Base-by-base conservation (phyloP, 2,113 vertebrate genomes). In the Paradoxurus hermaphroditus region DNA sequence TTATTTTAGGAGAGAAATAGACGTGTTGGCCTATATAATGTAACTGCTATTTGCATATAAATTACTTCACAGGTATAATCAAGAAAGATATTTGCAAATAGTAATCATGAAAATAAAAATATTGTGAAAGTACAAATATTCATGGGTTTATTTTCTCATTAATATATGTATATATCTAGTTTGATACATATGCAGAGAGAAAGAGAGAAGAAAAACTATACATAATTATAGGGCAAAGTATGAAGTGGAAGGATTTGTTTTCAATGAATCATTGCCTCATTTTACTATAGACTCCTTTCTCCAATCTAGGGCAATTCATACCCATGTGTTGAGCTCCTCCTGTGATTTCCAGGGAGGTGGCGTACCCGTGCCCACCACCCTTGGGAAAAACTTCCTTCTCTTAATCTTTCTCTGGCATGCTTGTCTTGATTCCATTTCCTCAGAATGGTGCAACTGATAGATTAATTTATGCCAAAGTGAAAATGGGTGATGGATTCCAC, bases 41-140 rank as follows among this genome's bases (percentile, higher is more conserved):
- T 67, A 86, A 91, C 19, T 86, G 10, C 7, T 73, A 95, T 97
- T 97, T 97, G 65, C 95, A 93, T 96, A 79, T 97, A 97, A 95
- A 96, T 97, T 96, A 97, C 29, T 87, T 92, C 62, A 93, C 27
- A 95, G 67, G 67, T 90, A 86, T 94, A 96, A 94, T 96, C 86
- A 97, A 97, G 82, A 79, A 94, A 89, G 27, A 79, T 94, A 94
- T 90, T 86, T 95, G 31, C 59, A 94, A 95, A 95, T 44, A 56
- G 36, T 53, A 96, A 97, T 91, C 77, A 86, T 91, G 51, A 91
- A 96, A 97, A 88, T 92, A 94, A 97, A 96, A 93, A 90, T 96
- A 90, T 83, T 83, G 16, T 97, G 36, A 90, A 97, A 96, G 79
- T 95, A 79, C 86, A 95, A 92, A 97, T 97, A 94, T 88, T 90